Percentiles rank a stretch among this genome's conserved stretches.
Conservation (phyloP, 1,140 invertebrate genomes). For the Nautilus pompilius region DNA sequence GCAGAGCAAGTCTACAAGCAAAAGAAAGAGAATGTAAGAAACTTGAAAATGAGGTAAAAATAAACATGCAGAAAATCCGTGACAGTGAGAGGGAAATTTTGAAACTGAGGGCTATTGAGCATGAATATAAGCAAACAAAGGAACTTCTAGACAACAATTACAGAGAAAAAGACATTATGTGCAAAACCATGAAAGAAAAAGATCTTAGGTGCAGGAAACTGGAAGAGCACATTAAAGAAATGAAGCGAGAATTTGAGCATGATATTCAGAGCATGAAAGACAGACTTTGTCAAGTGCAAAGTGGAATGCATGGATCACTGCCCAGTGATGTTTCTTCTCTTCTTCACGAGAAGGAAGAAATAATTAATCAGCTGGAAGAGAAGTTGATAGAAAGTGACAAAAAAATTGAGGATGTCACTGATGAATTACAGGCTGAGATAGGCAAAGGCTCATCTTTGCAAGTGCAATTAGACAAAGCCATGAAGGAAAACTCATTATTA, state of each 20-base stretch:
- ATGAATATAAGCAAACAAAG: slow-evolving; percentile 40
- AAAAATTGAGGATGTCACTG: slow-evolving; percentile 39
- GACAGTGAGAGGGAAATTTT: slow-evolving; percentile 42
- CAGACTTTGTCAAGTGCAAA: slow-evolving; percentile 29
- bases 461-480: slow-evolving; percentile 24
- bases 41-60: slow-evolving; percentile 37
- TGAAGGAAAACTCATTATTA: slow-evolving; percentile 29
- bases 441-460: slow-evolving; percentile 33
- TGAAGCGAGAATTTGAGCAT: slow-evolving; percentile 43
- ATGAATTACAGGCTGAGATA: slow-evolving; percentile 40
- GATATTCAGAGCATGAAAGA: slow-evolving; percentile 41
- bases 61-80: slow-evolving; percentile 28
- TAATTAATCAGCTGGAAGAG: slow-evolving; percentile 46
- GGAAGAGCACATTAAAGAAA: slow-evolving; percentile 32
- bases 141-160: slow-evolving; percentile 39
- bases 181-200: slow-evolving; percentile 35
- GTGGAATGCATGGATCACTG: slow-evolving; percentile 32
- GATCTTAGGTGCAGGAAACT: slow-evolving; percentile 34
- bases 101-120: slow-evolving; percentile 40
- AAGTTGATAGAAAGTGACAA: slow-evolving; percentile 47
- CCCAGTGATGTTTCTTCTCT: slow-evolving; percentile 40
- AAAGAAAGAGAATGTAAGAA: slow-evolving; percentile 43
- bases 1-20: slow-evolving; percentile 25
- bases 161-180: slow-evolving; percentile 24
- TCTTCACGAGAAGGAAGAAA: slow-evolving; percentile 42